Base-by-base conservation (phyloP, 2,113 vertebrate genomes). In the Brachyhypopomus occidentalis region DNA sequence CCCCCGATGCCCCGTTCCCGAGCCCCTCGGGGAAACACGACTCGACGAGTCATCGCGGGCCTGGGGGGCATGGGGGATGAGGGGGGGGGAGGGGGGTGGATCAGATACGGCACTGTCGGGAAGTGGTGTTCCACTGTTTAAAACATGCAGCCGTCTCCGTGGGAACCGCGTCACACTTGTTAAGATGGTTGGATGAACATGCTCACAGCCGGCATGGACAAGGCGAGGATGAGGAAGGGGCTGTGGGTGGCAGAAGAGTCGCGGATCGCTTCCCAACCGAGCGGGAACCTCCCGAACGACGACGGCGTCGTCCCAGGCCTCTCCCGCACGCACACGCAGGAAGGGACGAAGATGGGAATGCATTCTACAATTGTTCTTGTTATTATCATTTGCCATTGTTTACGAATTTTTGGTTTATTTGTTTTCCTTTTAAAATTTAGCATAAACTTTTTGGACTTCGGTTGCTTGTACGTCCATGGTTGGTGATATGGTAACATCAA, bases 21-120 rank as follows among this genome's bases (percentile, higher is more conserved):
- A 38, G 78, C 45, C 23, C 60, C 76, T 62, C 12, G 9, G 27
- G 4, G 66, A 67, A 52, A 73, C 58, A 84, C 14, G 69, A 75
- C 2, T 20, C 23, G 80, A 30, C 66, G 58, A 56, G 70, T 70
- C 19, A 38, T 64, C 19, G 17, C 22, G n/a, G 45, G 23, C 66
- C 12, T 45, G 41, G 9, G 41, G 41, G 41, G 41, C 6, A 11
- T 45, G 41, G 41, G 41, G 41, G 41, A 8, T 3, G n/a, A n/a
- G 38, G 38, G 38, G 38, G n/a, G n/a, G 20, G 64, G 8, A 19
- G 0, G 6, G 19, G 36, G 12, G 20, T 41, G 66, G 8, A 25
- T 34, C 6, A n/a, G 36, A 41, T 22, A 19, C 36, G 20, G 1
- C 3, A 20, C 36, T 38, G 66, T 70, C 36, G 19, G n/a, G 66